Evolutionary conservation across 1,140 invertebrate genomes (phyloP), one percentile per base, ranked within the genome.

Genomic region (Venturia canescens): DNA sequence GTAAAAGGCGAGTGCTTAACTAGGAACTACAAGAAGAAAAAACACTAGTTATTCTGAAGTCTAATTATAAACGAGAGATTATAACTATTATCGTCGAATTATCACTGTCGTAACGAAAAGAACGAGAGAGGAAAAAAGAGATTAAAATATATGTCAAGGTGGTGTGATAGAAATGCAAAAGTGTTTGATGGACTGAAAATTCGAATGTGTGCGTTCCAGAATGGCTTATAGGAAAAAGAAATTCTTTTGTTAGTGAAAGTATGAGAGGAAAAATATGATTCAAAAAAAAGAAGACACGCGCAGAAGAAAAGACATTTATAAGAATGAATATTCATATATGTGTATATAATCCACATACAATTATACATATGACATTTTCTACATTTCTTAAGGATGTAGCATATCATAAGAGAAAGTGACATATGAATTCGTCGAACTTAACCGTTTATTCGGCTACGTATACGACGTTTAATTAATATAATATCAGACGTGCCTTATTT

Each of bases 401-500:
- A 88, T 90, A 89, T 89, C 87, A 82, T 86, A 86, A 85, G 84
- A 86, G 69, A 81, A 85, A 78, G 75, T 86, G 83, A 86, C 71
- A 84, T 83, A 85, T 83, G 81, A 80, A 80, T 85, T 18, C 78
- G 76, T 77, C 50, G 84, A 82, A 79, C 78, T 76, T 83, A 82
- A 84, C 82, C 60, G 82, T 74, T 72, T 82, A 69, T 53, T 75
- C 80, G 60, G 80, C 83, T 74, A 85, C 81, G 66, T 71, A 83
- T 81, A 84, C 85, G 83, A 78, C 85, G 84, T 85, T 83, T 87
- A 86, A 89, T 88, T 87, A 89, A 88, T 89, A 86, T 89, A 89
- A 90, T 89, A 90, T 91, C 90, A 88, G 89, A 90, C 83, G 90
- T 91, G 90, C 90, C 90, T 91, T 91, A 91, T 89, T 91, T 89